A percentile compares a stretch with the other conserved stretches of the same genome.
These are phyloP conservation scores for Heterohyrax brucei DNA, from an alignment of 2,797 vertebrate species.

Conservation along the genomic window DNA sequence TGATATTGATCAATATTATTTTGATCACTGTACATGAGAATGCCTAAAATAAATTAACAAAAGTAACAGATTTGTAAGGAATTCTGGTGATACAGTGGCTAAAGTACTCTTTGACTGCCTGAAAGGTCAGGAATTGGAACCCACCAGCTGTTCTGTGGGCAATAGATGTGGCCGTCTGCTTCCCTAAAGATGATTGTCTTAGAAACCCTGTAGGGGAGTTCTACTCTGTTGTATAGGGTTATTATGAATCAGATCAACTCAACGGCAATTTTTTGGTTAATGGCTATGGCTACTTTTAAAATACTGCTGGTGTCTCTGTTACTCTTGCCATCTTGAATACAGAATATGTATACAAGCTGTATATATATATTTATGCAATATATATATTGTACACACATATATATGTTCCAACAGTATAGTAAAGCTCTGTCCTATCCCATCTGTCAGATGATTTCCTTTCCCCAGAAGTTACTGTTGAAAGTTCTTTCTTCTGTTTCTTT, in stretches of 20 bases:
- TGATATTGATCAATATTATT: background rate
- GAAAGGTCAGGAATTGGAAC: too few species aligned
- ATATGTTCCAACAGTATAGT: background rate
- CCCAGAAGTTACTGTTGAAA: background rate
- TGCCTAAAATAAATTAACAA: background rate
- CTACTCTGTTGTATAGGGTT: too few species aligned
- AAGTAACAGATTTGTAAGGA: background rate
- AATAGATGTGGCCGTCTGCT: too few species aligned
- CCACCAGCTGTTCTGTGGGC: too few species aligned
- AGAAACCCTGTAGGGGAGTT: too few species aligned
- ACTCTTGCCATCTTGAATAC: background rate
- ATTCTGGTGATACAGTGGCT: too few species aligned
- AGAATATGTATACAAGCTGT: background rate
- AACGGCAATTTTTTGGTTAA: background rate
- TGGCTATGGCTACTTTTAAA: constrained; percentile 38
- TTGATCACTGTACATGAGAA: background rate
- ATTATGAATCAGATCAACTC: too few species aligned
- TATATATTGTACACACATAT: background rate
- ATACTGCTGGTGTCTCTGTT: background rate
- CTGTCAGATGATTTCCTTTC: background rate
- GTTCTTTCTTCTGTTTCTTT: constrained; percentile 12
- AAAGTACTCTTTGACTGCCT: too few species aligned
- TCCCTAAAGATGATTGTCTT: too few species aligned
- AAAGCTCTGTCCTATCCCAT: background rate
- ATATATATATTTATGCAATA: background rate